A percentile compares a stretch with the other conserved stretches of the same genome.
These are phyloP conservation scores for Lasioglossum figueresi DNA, from an alignment of 2,888 invertebrate genomes.

Conservation along the genomic window DNA sequence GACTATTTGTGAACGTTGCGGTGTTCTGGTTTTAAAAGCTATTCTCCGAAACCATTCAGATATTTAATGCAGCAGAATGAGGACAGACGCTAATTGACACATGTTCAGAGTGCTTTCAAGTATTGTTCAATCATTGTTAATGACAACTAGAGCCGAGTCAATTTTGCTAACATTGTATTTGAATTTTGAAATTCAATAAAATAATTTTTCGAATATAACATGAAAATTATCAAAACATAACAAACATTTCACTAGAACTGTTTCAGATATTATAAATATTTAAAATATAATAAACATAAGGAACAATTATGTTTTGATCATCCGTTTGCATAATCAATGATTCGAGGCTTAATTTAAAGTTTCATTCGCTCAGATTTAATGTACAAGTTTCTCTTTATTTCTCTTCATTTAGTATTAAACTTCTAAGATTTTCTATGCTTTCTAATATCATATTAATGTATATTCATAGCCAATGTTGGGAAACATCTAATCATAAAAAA, in stretches of 20 bases:
- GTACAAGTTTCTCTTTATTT: neutral
- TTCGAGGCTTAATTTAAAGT: neutral
- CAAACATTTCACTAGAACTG: neutral
- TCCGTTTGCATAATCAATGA: neutral
- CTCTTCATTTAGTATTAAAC: neutral
- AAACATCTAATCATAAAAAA: slow-evolving; percentile 48
- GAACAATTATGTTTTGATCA: neutral
- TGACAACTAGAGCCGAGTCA: neutral
- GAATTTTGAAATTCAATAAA: neutral
- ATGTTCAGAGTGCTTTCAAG: slow-evolving; percentile 30
- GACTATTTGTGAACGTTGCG: slow-evolving; percentile 5
- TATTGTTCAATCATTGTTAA: slow-evolving; percentile 31
- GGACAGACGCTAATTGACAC: slow-evolving; percentile 48
- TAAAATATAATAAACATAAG: neutral
- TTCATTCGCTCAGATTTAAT: neutral
- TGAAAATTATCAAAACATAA: neutral
- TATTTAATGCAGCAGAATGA: slow-evolving; percentile 45
- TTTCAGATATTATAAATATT: neutral
- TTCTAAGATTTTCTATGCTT: neutral
- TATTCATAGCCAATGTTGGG: slow-evolving; percentile 10
- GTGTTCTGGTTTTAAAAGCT: slow-evolving; percentile 30
- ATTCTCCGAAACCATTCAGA: slow-evolving; percentile 43
- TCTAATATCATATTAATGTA: slow-evolving; percentile 5
- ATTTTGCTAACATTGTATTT: neutral
- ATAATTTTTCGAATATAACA: neutral